Percentiles rank a stretch among this genome's conserved stretches.
Conservation (phyloP, 1,140 invertebrate species). For the Philopotamus ludificatus region DNA sequence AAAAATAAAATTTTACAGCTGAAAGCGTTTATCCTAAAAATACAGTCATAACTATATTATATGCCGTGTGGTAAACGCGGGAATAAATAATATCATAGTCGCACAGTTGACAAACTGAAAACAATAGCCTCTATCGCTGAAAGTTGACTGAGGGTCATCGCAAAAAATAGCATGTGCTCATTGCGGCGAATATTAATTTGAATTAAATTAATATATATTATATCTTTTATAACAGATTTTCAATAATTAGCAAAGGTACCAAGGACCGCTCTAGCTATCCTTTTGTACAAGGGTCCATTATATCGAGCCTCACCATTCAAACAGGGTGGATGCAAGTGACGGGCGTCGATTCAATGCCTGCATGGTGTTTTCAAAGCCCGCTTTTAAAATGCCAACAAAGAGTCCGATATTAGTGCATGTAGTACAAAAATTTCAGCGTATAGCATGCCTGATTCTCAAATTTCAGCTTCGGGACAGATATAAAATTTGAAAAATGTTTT, state of each 20-base stretch:
- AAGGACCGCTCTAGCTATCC: neutral
- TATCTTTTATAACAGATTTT: constrained; percentile 10
- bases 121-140: constrained; percentile 36
- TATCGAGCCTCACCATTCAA: neutral
- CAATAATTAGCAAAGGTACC: constrained; percentile 14
- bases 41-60: neutral
- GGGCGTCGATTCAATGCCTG: constrained; percentile 12
- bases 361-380: constrained; percentile 23
- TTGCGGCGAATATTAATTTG: neutral
- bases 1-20: neutral
- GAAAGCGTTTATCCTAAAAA: neutral
- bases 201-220: neutral
- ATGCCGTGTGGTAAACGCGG: neutral
- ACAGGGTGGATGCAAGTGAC: neutral
- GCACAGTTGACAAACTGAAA: constrained; percentile 39
- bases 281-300: too few relatives aligned
- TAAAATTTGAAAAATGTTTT: too few relatives aligned
- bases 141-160: constrained; percentile 20
- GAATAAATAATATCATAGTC: constrained; percentile 34
- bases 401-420: constrained; percentile 13
- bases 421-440: constrained; percentile 23
- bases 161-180: neutral
- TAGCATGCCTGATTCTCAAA: too few relatives aligned
- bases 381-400: constrained; percentile 35
- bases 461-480: too few relatives aligned